Conservation (phyloP, 2,797 vertebrate genomes). For the Miichthys miiuy region DNA sequence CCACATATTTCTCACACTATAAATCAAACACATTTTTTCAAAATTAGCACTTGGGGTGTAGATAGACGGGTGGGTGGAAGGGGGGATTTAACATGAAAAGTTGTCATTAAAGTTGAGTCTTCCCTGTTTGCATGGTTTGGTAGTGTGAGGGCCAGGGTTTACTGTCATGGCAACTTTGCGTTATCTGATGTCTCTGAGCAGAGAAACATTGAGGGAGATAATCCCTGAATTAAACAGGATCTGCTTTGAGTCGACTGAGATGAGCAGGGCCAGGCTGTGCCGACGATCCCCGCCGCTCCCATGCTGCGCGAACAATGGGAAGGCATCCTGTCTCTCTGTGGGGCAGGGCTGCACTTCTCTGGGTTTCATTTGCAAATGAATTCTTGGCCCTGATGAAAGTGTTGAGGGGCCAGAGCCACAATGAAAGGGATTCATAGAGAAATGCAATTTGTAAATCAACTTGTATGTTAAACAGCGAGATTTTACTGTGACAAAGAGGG, state of each 20-base stretch:
- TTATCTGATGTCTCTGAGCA: constrained; percentile 97
- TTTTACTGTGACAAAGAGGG: constrained; percentile 83
- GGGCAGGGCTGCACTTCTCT: constrained; percentile 94
- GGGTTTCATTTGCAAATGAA: constrained; percentile 99
- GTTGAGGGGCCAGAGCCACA: constrained; percentile 92
- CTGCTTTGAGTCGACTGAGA: constrained; percentile 93
- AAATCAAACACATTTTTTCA: constrained; percentile 65
- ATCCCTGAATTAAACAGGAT: constrained; percentile 99
- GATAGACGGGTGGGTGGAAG: constrained; percentile 44
- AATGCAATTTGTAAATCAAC: constrained; percentile 98
- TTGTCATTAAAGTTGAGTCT: constrained; percentile 87
- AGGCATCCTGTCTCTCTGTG: constrained; percentile 99
- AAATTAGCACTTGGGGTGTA: constrained; percentile 60
- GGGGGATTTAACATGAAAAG: constrained; percentile 86
- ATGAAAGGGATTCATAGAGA: constrained; percentile 95
- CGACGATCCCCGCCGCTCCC: constrained; percentile 95
- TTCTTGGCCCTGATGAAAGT: constrained; percentile 95
- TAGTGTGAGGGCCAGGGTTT: constrained; percentile 92
- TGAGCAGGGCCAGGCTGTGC: constrained; percentile 97
- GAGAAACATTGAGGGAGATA: constrained; percentile 98
- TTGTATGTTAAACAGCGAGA: constrained; percentile 91
- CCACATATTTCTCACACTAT: constrained; percentile 60
- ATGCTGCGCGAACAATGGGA: constrained; percentile 99
- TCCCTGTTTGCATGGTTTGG: constrained; percentile 86
- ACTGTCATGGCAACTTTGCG: constrained; percentile 99